A percentile compares a stretch with the other conserved stretches of the same genome.
Conservation (phyloP, 2,113 vertebrate genomes). For the Xiphophorus maculatus region DNA sequence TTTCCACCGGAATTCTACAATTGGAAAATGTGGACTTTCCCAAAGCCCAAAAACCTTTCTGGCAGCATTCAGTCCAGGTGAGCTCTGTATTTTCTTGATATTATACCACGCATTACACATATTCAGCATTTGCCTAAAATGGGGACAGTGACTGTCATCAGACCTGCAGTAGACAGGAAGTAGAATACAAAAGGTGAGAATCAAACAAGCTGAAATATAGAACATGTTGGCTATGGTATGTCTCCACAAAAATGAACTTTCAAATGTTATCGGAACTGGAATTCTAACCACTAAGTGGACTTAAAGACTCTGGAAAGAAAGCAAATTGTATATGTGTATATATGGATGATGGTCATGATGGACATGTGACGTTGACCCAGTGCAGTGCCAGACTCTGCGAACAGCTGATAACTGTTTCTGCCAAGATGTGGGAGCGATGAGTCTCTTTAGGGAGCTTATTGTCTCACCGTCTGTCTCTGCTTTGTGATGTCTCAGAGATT, state of each 20-base stretch:
- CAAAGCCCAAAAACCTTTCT: constrained; percentile 34
- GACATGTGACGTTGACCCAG: constrained; percentile 43
- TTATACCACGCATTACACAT: constrained; percentile 77
- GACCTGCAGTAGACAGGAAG: constrained; percentile 33
- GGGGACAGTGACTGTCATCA: constrained; percentile 54
- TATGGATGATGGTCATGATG: constrained; percentile 51
- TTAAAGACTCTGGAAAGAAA: constrained; percentile 20
- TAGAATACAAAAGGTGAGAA: constrained; percentile 13
- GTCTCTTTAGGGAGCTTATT: constrained; percentile 47
- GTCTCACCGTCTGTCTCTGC: constrained; percentile 43
- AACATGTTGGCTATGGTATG: constrained; percentile 39
- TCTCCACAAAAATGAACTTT: constrained; percentile 43
- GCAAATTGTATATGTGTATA: constrained; percentile 58
- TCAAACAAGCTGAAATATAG: constrained; percentile 41
- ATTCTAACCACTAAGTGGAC: constrained; percentile 44
- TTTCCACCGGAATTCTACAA: constrained; percentile 30
- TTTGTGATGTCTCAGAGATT: constrained; percentile 57
- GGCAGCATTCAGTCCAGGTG: constrained; percentile 30
- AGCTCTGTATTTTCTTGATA: constrained; percentile 69
- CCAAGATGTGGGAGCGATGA: constrained; percentile 32
- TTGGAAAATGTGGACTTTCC: constrained; percentile 36
- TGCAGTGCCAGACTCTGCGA: constrained; percentile 42
- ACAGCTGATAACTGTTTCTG: constrained; percentile 56
- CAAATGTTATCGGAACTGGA: constrained; percentile 35
- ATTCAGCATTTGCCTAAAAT: constrained; percentile 64